Evolutionary conservation across 2,888 invertebrate genomes (phyloP).

Genomic region (Chrysodeixis includens): DNA sequence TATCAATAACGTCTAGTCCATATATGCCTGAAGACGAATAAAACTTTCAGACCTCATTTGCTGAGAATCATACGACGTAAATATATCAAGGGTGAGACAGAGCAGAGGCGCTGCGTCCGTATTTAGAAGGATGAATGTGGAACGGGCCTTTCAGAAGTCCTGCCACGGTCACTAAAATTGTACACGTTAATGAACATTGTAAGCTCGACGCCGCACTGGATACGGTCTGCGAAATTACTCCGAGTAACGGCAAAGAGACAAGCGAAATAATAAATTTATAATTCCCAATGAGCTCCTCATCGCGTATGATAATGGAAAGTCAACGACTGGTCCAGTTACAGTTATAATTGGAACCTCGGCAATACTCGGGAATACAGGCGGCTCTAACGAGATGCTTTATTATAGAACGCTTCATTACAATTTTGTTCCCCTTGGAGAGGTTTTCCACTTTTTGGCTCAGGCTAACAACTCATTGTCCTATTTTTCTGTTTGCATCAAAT

Average conservation of each 20-base stretch:
- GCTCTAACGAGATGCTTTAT: slow-evolving; percentile 29
- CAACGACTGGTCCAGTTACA: slow-evolving; percentile 69
- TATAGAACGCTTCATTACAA: slow-evolving; percentile 28
- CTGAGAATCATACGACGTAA: slow-evolving; percentile 56
- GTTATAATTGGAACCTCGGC: slow-evolving; percentile 65
- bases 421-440: slow-evolving; percentile 35
- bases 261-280: slow-evolving; percentile 76
- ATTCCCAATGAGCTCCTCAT: slow-evolving; percentile 75
- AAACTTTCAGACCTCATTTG: slow-evolving; percentile 63
- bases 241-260: slow-evolving; percentile 57
- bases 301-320: slow-evolving; percentile 80
- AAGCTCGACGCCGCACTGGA: slow-evolving; percentile 58
- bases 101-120: slow-evolving; percentile 64
- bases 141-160: slow-evolving; percentile 65
- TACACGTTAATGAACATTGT: slow-evolving; percentile 71
- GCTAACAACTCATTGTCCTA: slow-evolving; percentile 60
- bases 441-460: slow-evolving; percentile 42
- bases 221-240: slow-evolving; percentile 62
- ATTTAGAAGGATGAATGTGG: slow-evolving; percentile 66
- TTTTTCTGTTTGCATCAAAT: slow-evolving; percentile 70
- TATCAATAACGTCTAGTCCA: slow-evolving; percentile 59
- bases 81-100: slow-evolving; percentile 67
- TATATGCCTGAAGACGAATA: slow-evolving; percentile 60
- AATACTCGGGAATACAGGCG: slow-evolving; percentile 44
- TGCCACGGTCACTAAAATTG: slow-evolving; percentile 63